These are phyloP conservation scores for Cotesia glomerata DNA, from an alignment of 1,140 invertebrate species.

Conservation along the genomic window DNA sequence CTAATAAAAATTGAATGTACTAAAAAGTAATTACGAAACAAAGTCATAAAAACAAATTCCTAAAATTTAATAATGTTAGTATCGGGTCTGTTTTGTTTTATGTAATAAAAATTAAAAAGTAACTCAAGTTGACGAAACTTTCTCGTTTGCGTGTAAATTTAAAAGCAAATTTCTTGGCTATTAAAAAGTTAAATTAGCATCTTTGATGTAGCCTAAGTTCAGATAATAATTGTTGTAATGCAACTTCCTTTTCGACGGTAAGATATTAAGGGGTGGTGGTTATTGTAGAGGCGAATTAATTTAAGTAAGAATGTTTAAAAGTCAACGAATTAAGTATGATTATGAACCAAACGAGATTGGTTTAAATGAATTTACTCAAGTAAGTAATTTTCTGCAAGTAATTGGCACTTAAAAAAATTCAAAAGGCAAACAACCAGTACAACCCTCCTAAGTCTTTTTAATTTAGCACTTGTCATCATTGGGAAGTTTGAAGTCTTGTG, in stretches of 20 bases:
- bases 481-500: constrained; percentile 19
- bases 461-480: constrained; percentile 29
- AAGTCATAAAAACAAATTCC: no score
- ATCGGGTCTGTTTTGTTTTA: no score
- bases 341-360: neutral
- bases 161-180: no score
- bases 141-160: no score
- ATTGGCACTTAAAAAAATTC: constrained; percentile 36
- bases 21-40: no score
- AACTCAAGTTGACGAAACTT: no score
- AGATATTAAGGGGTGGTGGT: neutral
- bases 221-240: neutral
- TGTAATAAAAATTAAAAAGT: no score
- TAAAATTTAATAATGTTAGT: no score
- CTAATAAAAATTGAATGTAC: no score
- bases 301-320: neutral
- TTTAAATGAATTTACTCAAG: constrained; percentile 31
- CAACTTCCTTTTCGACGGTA: neutral
- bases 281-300: neutral
- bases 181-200: no score
- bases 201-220: no score
- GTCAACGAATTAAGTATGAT: neutral
- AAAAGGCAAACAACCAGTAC: constrained; percentile 17
- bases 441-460: constrained; percentile 28
- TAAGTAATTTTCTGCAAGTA: constrained; percentile 36